These are phyloP conservation scores for Hetaerina americana DNA, from an alignment of 1,140 invertebrate genomes.

Conservation along the genomic window DNA sequence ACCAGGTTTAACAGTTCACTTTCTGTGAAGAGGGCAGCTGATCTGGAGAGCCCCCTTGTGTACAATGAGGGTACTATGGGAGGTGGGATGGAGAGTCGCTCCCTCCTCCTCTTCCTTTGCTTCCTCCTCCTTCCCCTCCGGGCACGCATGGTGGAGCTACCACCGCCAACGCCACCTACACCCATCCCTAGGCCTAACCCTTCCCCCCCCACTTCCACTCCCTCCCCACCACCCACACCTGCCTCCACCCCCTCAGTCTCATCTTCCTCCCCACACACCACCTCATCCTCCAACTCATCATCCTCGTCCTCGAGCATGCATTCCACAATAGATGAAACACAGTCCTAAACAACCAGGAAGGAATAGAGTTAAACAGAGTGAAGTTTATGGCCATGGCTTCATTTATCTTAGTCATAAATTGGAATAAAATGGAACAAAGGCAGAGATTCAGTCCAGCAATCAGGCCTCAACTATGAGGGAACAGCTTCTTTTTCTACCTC, in stretches of 20 bases:
- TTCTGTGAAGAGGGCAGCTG: conserved; percentile 52
- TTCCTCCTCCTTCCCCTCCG: background rate
- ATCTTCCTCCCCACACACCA: background rate
- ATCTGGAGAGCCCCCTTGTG: conserved; percentile 35
- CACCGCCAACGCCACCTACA: background rate
- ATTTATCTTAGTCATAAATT: no score
- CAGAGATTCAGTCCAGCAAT: no score
- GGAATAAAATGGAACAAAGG: no score
- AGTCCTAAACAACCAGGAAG: no score
- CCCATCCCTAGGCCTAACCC: background rate
- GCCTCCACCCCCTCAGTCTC: no score
- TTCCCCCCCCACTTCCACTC: background rate
- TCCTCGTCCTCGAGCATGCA: conserved; percentile 46
- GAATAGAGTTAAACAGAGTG: no score
- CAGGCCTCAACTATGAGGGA: no score
- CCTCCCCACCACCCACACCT: background rate
- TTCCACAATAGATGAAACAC: conserved; percentile 59
- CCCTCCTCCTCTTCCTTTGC: background rate
- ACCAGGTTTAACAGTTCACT: conserved; percentile 49
- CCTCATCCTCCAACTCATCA: conserved; percentile 36
- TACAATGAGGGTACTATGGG: background rate
- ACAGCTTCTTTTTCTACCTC: no score
- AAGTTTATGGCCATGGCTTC: no score
- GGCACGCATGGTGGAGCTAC: no score
- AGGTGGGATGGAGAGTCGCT: background rate